Base-by-base conservation (phyloP, 2,797 vertebrate genomes). In the Streptopelia turtur region DNA sequence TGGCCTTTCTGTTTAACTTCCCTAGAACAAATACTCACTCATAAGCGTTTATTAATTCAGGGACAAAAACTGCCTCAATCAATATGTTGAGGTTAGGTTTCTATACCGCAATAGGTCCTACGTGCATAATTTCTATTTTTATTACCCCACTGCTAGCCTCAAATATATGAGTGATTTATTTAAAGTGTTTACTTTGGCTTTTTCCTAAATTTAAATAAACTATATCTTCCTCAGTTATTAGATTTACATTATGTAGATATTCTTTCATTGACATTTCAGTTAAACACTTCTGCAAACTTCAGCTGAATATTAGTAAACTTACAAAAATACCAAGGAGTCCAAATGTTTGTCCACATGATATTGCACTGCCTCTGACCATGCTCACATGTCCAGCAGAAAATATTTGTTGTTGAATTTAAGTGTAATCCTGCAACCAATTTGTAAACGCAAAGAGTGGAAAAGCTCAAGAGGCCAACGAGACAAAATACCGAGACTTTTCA, bases 241-340 rank as follows among this genome's bases (percentile, higher is more conserved):
- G 86, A 76, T 93, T 94, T 95, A 81, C 80, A 88, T 86, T 89
- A 91, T 92, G 87, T 79, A 96, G 27, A 79, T 92, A 90, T 88
- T 91, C 60, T 93, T 96, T 90, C 83, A 69, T 57, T 94, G 95
- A 96, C 92, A 87, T 97, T 97, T 96, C 65, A 39, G 45, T 78
- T 92, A 92, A 96, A 81, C 22, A 49, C 63, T 82, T 92, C 86
- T 85, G 80, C 83, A 96, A 96, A 95, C 76, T 91, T 90, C 14
- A 12, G 39, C 30, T 72, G 89, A 94, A 66, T 68, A 64, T 60
- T 63, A 91, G 77, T 70, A 90, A 83, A 95, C 70, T 79, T 90
- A 55, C 45, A 90, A 86, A 94, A 90, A 94, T 68, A 89, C 65
- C 83, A 83, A 82, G 24, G 24, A 87, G 57, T 30, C 37, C 57